phyloP scores from a whole-genome alignment of 2,888 invertebrate species.

The Limnephilus rhombicus region DNA sequence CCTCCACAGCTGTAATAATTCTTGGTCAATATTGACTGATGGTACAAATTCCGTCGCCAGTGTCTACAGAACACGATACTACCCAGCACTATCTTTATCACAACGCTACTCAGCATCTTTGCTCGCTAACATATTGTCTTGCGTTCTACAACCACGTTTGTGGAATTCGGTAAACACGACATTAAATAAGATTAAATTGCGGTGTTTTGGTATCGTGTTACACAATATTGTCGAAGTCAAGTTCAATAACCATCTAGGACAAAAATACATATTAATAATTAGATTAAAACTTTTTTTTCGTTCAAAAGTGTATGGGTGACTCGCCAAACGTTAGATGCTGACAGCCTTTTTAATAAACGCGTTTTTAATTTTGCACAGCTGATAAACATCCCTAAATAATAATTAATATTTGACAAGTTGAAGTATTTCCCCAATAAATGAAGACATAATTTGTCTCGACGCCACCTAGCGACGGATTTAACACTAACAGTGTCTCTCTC shows the following conservation, averaged over 20 bases:
- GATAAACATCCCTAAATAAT: too few species aligned
- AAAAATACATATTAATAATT: not conserved
- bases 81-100: not conserved
- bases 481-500: too few species aligned
- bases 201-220: not conserved
- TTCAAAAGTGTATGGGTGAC: not conserved
- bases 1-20: not conserved
- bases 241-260: not conserved
- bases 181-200: constrained; percentile 2
- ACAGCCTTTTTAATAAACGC: too few species aligned
- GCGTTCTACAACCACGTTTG: not conserved
- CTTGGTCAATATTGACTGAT: constrained; percentile 10
- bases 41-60: not conserved
- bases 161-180: not conserved
- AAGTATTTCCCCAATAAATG: too few species aligned
- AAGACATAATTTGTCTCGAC: too few species aligned
- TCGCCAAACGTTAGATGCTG: too few species aligned
- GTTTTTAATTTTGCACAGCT: too few species aligned
- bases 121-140: not conserved
- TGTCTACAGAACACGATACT: not conserved
- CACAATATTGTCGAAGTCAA: not conserved
- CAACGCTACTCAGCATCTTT: not conserved
- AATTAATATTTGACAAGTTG: too few species aligned
- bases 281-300: not conserved
- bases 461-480: too few species aligned